phyloP scores from a whole-genome alignment of 2,113 vertebrate species.

The Numida meleagris region DNA sequence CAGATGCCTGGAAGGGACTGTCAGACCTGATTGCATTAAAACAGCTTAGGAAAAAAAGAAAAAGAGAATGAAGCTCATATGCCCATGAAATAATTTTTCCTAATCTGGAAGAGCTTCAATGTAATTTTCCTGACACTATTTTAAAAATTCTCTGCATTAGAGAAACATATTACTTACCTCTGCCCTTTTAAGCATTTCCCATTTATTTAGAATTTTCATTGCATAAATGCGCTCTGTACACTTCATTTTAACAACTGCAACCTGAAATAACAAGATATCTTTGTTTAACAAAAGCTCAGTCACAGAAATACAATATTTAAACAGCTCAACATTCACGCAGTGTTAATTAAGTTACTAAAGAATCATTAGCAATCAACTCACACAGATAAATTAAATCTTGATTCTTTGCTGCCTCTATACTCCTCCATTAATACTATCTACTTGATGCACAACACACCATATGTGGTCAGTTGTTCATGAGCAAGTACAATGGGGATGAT shows the following conservation, averaged over 20 bases:
- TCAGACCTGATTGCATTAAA: slow-evolving; percentile 64
- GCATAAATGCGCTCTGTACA: slow-evolving; percentile 94
- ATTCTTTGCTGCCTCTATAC: not conserved
- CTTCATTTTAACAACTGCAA: slow-evolving; percentile 98
- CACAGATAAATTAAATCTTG: not conserved
- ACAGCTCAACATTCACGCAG: not conserved
- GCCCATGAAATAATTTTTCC: slow-evolving; percentile 49
- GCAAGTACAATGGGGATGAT: not conserved
- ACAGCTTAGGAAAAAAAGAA: not conserved
- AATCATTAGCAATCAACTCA: not conserved
- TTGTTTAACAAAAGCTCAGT: not conserved
- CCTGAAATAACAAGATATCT: slow-evolving; percentile 73
- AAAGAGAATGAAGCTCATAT: not conserved
- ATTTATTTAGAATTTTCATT: slow-evolving; percentile 99
- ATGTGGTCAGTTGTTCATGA: slow-evolving; percentile 24
- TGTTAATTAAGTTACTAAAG: not conserved
- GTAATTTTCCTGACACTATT: not conserved
- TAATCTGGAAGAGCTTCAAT: slow-evolving; percentile 38
- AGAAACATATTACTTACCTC: slow-evolving; percentile 79
- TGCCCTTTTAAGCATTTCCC: slow-evolving; percentile 98
- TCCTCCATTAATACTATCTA: not conserved
- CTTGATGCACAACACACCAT: not conserved
- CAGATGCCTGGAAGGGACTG: slow-evolving; percentile 63
- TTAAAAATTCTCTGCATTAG: not conserved
- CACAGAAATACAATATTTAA: not conserved